Base-by-base conservation (phyloP, 2,888 invertebrate species). In the Congeria kusceri region DNA sequence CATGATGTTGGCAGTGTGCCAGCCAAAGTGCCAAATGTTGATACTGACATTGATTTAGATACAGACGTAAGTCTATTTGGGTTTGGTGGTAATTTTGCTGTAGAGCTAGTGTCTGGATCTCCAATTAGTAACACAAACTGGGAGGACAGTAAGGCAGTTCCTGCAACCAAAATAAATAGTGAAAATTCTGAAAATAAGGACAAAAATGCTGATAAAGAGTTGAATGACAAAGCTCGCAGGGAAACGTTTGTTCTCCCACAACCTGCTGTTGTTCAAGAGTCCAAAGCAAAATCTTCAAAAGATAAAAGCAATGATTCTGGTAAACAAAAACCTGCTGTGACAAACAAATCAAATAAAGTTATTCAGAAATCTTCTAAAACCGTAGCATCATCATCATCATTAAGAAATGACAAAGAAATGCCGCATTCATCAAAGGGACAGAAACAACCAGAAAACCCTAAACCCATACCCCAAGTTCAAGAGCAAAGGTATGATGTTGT, bases 51-150 rank as follows among this genome's bases (percentile, higher is more conserved):
- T 9, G n/a, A 3, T 3, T 11, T 18, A 18, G 32, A 32, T n/a
- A 20, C 25, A 15, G 70, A 77, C 46, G 56, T 66, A 18, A 70
- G 70, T 69, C 29, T 66, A 27, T 78, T 73, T 73, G 78, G 78
- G 9, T 78, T 79, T 70, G 77, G 69, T 2, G 65, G 66, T 53
- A 62, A 20, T 27, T 62, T 67, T 62, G 71, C 56, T 15, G 44
- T 56, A 39, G 63, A 71, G 29, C 57, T 79, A 25, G 79, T 79
- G 0, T 79, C 79, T 20, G 79, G 74, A 0, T 79, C 79, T 9
- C 79, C 79, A 28, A 79, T 79, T 25, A 15, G 32, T 15, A 57
- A 20, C 7, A 61, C 62, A 27, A 58, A 75, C 29, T 47, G 25
- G n/a, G 9, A 47, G 18, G 39, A 58, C 18, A n/a, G n/a, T n/a